Base-by-base conservation (phyloP, 2,888 invertebrate genomes). In the Cheilosia scutellata region DNA sequence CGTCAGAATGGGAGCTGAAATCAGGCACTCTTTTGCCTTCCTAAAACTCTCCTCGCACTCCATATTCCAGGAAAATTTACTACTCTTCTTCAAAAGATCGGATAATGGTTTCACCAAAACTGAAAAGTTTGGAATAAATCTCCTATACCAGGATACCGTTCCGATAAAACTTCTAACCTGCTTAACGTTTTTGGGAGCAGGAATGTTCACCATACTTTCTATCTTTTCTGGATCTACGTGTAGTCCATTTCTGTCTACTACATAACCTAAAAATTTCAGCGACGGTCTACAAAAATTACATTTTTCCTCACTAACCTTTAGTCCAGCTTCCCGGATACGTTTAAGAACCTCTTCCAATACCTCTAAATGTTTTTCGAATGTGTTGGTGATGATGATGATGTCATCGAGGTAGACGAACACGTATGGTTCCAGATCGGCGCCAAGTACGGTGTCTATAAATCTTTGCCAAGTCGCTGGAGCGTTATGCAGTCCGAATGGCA, bases 401-500 rank as follows among this genome's bases (percentile, higher is more conserved):
- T 62, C 72, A 37, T 62, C 53, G 5, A 60, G 53, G 44, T 74
- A 60, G 6, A 68, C 57, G 6, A 60, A 71, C 1, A 71, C 71
- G 27, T 60, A n/a, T 13, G 60, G 60, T 20, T 71, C 71, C 11
- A 74, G 25, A 11, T 74, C 62, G 13, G 62, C 31, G 0, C 47
- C 16, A 11, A 70, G 7, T 4, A 57, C 68, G 5, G n/a, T 16
- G 31, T 70, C 57, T 4, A 63, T 57, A 37, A 74, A 63, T 20
- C 47, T 25, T 31, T 63, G 62, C 74, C 63, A 74, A 2, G 63
- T 63, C 20, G 63, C 29, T 2, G 62, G 72, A 27, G 60, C 40
- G 6, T 62, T 53, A 11, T 62, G 72, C 27, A 72, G 29, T 3
- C 72, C 72, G 11, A 74, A 74, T 5, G 74, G 74, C 58, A 74